phyloP scores from a whole-genome alignment of 2,797 vertebrate species.

The Peromyscus melanophrys region DNA sequence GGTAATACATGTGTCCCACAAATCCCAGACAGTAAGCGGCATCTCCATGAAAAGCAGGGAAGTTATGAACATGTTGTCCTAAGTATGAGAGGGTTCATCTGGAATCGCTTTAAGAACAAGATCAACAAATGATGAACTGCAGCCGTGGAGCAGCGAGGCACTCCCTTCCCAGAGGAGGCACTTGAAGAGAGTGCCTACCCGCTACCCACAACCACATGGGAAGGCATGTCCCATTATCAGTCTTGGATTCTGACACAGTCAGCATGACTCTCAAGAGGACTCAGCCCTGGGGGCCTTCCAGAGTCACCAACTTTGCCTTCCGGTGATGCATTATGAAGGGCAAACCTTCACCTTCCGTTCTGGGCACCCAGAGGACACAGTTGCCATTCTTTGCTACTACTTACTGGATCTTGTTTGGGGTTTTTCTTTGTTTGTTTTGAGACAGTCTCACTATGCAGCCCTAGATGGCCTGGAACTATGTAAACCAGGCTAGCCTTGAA shows the following conservation, averaged over 20 bases:
- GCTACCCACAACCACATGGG: slow-evolving; percentile 46
- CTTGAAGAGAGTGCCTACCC: not conserved
- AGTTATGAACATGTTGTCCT: not conserved
- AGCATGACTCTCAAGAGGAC: slow-evolving; percentile 44
- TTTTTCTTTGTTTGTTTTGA: not conserved
- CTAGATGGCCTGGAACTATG: not conserved
- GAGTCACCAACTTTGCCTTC: not conserved
- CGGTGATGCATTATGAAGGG: not conserved
- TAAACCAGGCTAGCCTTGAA: not conserved
- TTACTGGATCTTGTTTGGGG: not conserved
- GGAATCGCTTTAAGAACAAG: slow-evolving; percentile 25
- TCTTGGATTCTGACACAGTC: slow-evolving; percentile 36
- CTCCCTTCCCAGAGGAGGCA: not conserved
- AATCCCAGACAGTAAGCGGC: not conserved
- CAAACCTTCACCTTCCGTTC: not conserved
- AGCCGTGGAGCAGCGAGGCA: not conserved
- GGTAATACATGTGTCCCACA: not conserved
- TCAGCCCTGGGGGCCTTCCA: not conserved
- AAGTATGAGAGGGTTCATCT: slow-evolving; percentile 1
- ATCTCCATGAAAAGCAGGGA: not conserved
- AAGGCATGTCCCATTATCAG: slow-evolving; percentile 5
- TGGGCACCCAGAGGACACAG: not conserved
- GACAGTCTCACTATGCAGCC: not conserved
- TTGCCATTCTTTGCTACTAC: not conserved
- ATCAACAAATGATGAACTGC: not conserved